Base-by-base conservation (phyloP, 2,113 vertebrate species). In the Pluvianellus socialis region DNA sequence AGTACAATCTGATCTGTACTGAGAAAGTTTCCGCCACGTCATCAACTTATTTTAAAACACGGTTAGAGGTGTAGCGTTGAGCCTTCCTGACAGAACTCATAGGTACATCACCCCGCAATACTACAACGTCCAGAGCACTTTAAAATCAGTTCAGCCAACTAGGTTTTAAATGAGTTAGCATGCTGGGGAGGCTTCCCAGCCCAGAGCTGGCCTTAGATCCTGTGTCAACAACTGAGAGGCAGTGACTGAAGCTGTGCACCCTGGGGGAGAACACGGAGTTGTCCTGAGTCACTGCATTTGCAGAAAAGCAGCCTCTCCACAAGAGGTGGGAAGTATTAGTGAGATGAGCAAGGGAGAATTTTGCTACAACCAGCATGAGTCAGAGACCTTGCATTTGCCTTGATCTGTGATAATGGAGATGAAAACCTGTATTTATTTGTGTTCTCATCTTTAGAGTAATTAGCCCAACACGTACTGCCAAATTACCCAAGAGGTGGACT, bases 261-360 rank as follows among this genome's bases (percentile, higher is more conserved):
- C 91, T 3, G 1, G 13, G 49, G 28, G 32, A 87, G 84, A 96
- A 87, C 44, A 73, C 58, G 83, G 76, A 94, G 80, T 18, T 85
- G 77, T 87, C 84, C 84, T 76, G 80, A 96, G 91, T 85, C 88
- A 94, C 72, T 58, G 86, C 40, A 38, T 76, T 94, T 84, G 80
- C 45, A 87, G 83, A 81, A 91, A 88, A 89, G 68, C 88, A 88
- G 70, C 52, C 42, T 79, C 33, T 67, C 40, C 26, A 38, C 58
- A 94, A 79, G 58, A 89, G 73, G 80, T 55, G 45, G 80, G 86
- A 90, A 79, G 9, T 73, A 79, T 53, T 42, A 89, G 38, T 40
- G 91, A 62, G 53, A 91, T 53, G 80, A 94, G 56, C 84, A 92
- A 81, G 15, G 49, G 53, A 91, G 62, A 95, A 91, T 65, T 94